Evolutionary conservation across 2,888 invertebrate species (phyloP), one percentile per base, ranked within the genome.

Genomic region (Zonitis immaculata): DNA sequence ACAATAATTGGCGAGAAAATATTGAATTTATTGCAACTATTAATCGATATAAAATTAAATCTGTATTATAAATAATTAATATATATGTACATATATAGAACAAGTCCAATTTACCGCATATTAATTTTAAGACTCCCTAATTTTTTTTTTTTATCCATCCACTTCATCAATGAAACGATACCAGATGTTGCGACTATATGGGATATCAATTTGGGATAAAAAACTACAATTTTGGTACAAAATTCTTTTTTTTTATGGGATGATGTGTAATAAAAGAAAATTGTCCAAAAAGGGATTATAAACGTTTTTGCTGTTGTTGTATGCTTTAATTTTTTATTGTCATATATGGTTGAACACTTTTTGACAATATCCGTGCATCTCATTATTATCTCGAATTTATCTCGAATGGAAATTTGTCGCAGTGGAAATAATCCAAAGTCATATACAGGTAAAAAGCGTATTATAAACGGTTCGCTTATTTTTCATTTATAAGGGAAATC

Each of bases 381-480:
- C 18, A 39, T 39, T 39, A n/a, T n/a, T n/a, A n/a, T n/a, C n/a
- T n/a, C 6, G 20, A n/a, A 9, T 20, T 39, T 20, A 20, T 6
- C 6, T 39, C n/a, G 6, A 39, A 39, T 39, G 39, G 39, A 39
- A 39, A 39, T 6, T 39, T 39, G 39, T 39, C 39, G 20, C 39
- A 39, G 39, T 39, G 39, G 39, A 39, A 39, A 39, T 39, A 39
- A 39, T 39, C 39, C 39, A 39, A 39, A 39, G 39, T 39, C 39
- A 39, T 9, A 16, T 7, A 39, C 39, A 39, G 39, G 39, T 39
- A 39, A 39, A 39, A 39, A 39, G 39, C 39, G 11, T n/a, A 39
- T 39, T 35, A 35, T n/a, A 6, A 39, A 39, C 20, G 39, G 20
- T 20, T 39, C 39, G 20, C 5, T 20, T 39, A 20, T n/a, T 16